Base-by-base conservation (phyloP, 2,797 vertebrate species). In the Crenichthys baileyi region DNA sequence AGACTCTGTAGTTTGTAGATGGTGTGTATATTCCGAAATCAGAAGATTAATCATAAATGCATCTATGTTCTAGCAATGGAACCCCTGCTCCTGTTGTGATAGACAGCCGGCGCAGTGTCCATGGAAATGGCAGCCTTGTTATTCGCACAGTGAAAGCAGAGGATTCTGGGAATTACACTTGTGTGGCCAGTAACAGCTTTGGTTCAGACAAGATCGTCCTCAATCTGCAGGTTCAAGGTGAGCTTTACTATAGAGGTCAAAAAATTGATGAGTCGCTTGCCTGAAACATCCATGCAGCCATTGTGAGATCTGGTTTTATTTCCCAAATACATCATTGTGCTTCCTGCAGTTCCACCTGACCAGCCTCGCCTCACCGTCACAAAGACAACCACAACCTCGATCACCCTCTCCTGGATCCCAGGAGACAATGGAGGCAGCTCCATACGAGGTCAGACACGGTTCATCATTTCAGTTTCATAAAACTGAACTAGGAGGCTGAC, bases 211-310 rank as follows among this genome's bases (percentile, higher is more conserved):
- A 98, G 89, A 98, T 99, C 48, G 95, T 97, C 86, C 82, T 99
- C 83, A 99, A 99, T 91, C 95, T 99, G 77, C 98, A 98, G 88
- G 98, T 99, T 6, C 98, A 99, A 98, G 98, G 98, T 99, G 92
- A 85, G 83, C 67, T 70, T 13, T 6, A 41, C 51, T 8, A 1
- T 20, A 12, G 39, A 51, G 29, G 9, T 20, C 11, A 46, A 56
- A 51, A 41, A 8, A n/a, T 5, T 58, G 1, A 80, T 31, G 39
- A 68, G 12, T 24, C n/a, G 18, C 26, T 0, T 29, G 22, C 11
- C 53, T 50, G 31, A 63, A 63, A 63, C 61, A 39, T 29, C 70
- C 46, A 50, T 65, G 29, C 3, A 39, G 20, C 51, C 51, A 22
- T 22, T 36, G 60, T 4, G 12, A 53, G 22, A 22, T 4, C 5